These are phyloP conservation scores for Euura saliciscinereae DNA, from an alignment of 1,140 invertebrate species.

Conservation along the genomic window DNA sequence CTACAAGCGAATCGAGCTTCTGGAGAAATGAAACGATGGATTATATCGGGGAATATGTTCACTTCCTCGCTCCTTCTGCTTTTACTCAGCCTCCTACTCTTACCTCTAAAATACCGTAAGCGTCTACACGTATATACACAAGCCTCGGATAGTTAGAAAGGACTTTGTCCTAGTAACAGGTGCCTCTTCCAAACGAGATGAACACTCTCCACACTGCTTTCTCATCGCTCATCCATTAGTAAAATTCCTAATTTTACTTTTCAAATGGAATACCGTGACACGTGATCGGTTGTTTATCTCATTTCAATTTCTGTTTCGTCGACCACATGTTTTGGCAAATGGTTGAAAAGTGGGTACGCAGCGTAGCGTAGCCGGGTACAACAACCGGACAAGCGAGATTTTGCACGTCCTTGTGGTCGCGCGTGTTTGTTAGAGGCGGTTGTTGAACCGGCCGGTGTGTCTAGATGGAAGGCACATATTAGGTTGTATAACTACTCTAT, in stretches of 20 bases:
- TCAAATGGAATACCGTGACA: too few species aligned
- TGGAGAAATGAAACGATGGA: neutral
- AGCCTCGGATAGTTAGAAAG: too few species aligned
- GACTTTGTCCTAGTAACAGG: too few species aligned
- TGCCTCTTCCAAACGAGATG: too few species aligned
- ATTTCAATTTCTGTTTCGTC: too few species aligned
- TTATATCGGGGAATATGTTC: neutral
- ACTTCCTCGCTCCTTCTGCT: neutral
- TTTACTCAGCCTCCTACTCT: neutral
- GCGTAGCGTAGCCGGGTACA: neutral
- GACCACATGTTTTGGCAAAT: neutral
- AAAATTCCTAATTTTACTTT: too few species aligned
- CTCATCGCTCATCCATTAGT: too few species aligned
- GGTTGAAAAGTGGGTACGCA: neutral
- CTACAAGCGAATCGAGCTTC: neutral
- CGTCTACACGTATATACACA: too few species aligned
- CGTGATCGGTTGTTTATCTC: too few species aligned
- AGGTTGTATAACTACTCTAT: conserved; percentile 7
- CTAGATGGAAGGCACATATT: conserved; percentile 1
- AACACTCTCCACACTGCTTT: too few species aligned
- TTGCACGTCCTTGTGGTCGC: conserved; percentile 3
- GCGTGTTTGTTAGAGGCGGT: neutral
- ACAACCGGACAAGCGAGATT: neutral
- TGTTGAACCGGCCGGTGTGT: neutral
- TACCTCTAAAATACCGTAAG: too few species aligned